These are phyloP conservation scores for Ametastegia equiseti DNA, from an alignment of 2,888 invertebrate genomes.

Conservation along the genomic window DNA sequence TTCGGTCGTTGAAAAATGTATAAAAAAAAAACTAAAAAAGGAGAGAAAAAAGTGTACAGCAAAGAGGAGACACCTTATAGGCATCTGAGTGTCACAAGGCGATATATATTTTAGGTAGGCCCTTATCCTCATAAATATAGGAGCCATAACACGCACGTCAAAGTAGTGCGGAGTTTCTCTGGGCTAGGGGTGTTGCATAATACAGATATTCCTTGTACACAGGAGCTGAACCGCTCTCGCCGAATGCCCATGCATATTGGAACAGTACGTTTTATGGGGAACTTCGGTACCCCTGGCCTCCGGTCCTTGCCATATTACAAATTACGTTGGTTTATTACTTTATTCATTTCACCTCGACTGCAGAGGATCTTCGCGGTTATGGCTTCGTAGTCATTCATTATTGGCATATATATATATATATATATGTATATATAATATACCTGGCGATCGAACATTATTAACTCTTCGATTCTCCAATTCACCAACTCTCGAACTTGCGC, in stretches of 20 bases:
- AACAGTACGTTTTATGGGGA: slow-evolving; percentile 39
- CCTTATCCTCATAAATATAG: slow-evolving; percentile 45
- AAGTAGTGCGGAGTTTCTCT: slow-evolving; percentile 22
- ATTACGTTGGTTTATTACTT: slow-evolving; percentile 37
- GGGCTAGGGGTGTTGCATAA: slow-evolving; percentile 26
- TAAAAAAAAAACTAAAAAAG: not conserved
- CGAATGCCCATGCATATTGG: slow-evolving; percentile 46
- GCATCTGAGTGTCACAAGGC: not conserved
- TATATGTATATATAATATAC: too few relatives aligned
- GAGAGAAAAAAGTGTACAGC: not conserved
- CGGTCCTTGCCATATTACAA: slow-evolving; percentile 27
- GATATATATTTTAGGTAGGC: slow-evolving; percentile 35
- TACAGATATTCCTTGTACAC: slow-evolving; percentile 28
- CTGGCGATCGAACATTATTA: not conserved
- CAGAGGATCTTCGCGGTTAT: too few relatives aligned
- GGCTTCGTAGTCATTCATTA: slow-evolving; percentile 22
- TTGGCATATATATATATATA: not conserved
- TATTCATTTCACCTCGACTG: slow-evolving; percentile 16
- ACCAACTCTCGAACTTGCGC: too few relatives aligned
- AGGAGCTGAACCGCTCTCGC: not conserved
- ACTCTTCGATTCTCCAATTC: too few relatives aligned
- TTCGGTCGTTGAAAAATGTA: not conserved
- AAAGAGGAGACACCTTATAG: not conserved
- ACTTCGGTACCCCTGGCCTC: not conserved
- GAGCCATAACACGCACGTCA: slow-evolving; percentile 44